Conservation (phyloP, 2,113 vertebrate species). For the Corydoras maculifer region DNA sequence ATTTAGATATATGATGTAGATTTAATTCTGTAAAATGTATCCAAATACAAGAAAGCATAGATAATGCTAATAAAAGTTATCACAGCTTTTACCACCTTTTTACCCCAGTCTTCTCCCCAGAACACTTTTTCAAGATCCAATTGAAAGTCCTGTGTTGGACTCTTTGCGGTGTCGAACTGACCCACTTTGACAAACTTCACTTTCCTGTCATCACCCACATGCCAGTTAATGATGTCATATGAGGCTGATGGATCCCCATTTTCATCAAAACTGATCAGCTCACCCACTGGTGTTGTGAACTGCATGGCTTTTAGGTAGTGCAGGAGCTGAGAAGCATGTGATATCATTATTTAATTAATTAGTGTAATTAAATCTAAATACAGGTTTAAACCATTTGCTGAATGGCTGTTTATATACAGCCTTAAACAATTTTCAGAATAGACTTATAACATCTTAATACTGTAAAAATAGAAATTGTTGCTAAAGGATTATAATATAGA, state of each 20-base stretch:
- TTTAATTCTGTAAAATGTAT: too few species aligned
- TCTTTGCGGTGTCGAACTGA: conserved; percentile 54
- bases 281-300: conserved; percentile 50
- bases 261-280: conserved; percentile 57
- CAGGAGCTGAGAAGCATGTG: conserved; percentile 40
- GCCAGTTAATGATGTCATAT: conserved; percentile 68
- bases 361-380: not conserved
- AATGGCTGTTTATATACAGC: too few species aligned
- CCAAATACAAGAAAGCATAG: too few species aligned
- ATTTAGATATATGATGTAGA: too few species aligned
- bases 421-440: too few species aligned
- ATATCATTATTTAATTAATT: not conserved
- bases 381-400: too few species aligned
- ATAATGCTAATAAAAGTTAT: too few species aligned
- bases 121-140: conserved; percentile 45
- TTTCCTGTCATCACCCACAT: conserved; percentile 50
- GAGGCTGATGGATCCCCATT: conserved; percentile 64
- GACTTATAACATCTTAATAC: too few species aligned
- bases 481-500: too few species aligned
- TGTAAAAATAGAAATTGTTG: too few species aligned
- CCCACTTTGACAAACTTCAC: conserved; percentile 58
- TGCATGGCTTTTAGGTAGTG: conserved; percentile 49
- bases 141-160: conserved; percentile 32
- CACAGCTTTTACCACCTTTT: not conserved
- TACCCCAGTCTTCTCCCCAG: conserved; percentile 38